Base-by-base conservation (phyloP, 2,888 invertebrate species). In the Pyrgus malvae region DNA sequence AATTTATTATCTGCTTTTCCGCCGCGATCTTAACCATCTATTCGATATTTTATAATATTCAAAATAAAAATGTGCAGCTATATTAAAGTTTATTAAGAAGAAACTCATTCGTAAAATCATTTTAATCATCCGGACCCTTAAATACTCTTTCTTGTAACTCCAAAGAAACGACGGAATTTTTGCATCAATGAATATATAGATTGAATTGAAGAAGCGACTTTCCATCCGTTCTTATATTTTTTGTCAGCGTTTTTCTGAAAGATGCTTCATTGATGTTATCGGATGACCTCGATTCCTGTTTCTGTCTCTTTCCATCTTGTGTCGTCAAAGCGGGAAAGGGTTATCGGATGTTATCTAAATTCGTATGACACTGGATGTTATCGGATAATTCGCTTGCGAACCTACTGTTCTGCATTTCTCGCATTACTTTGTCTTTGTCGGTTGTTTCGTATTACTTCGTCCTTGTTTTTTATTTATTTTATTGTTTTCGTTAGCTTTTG, bases 181-280 rank as follows among this genome's bases (percentile, higher is more conserved):
- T 74, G 76, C 77, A 69, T 70, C 75, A 63, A 59, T 70, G 76
- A 68, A 67, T 73, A 68, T 58, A 67, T 57, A 74, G 76, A 76
- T 78, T 66, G 71, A 71, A 72, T 73, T 66, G 65, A 57, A 46
- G 40, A 57, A 37, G 33, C 53, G 57, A 59, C 59, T 61, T 61
- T 42, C 49, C 38, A 51, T 41, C 48, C 42, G 7, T 49, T 44
- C 46, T 33, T 40, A 44, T 31, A 35, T 49, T 57, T 58, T 54
- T 54, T 56, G 54, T 58, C 60, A 58, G 55, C 53, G 19, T 23
- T 7, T 49, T 51, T 51, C 38, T 31, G 29, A 11, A 19, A 46
- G 17, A 33, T 29, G 6, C 46, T 48, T 41, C 46, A 37, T 37
- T 27, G 42, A 51, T 53, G 37, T 48, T 55, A 59, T 55, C 50